Percentiles rank a stretch among this genome's conserved stretches.
These are phyloP conservation scores for Drosophila kepulauana DNA, from an alignment of 1,140 invertebrate genomes.

Conservation along the genomic window DNA sequence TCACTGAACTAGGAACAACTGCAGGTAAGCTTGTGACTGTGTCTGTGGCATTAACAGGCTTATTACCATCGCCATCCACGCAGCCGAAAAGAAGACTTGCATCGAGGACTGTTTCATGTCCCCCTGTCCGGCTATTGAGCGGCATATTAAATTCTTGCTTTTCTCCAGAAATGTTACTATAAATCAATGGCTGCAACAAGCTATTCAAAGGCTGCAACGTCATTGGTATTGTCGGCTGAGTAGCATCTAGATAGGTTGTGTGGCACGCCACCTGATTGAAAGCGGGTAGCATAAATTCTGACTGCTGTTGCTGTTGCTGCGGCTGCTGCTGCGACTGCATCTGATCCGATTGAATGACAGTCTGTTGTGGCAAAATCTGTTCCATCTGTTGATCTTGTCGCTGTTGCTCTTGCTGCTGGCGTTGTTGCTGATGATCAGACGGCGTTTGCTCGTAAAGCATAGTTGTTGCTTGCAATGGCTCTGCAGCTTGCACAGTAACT, in stretches of 20 bases:
- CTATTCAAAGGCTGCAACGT: constrained; percentile 65
- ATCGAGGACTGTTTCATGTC: constrained; percentile 49
- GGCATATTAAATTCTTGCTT: constrained; percentile 25
- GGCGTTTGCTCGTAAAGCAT: constrained; percentile 35
- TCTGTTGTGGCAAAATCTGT: constrained; percentile 31
- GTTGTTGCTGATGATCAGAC: constrained; percentile 1
- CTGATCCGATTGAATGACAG: constrained; percentile 28
- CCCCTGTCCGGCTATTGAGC: neutral
- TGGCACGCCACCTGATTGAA: constrained; percentile 56
- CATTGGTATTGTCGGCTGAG: constrained; percentile 56
- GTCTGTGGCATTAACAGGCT: constrained; percentile 15
- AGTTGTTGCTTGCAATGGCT: constrained; percentile 1
- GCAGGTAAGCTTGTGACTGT: constrained; percentile 15
- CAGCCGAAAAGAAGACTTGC: constrained; percentile 56
- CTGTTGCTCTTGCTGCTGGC: constrained; percentile 34
- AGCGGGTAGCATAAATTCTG: constrained; percentile 61
- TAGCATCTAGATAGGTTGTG: constrained; percentile 54
- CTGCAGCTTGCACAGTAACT: constrained; percentile 4
- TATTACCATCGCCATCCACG: constrained; percentile 37
- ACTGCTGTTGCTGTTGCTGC: constrained; percentile 42
- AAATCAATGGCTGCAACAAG: constrained; percentile 67
- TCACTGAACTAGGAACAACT: neutral
- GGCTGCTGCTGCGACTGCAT: constrained; percentile 26
- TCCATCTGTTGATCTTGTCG: constrained; percentile 47
- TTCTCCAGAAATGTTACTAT: constrained; percentile 35